A percentile compares a stretch with the other conserved stretches of the same genome.
phyloP scores from a whole-genome alignment of 2,797 vertebrate genomes.

The Rhinophrynus dorsalis region DNA sequence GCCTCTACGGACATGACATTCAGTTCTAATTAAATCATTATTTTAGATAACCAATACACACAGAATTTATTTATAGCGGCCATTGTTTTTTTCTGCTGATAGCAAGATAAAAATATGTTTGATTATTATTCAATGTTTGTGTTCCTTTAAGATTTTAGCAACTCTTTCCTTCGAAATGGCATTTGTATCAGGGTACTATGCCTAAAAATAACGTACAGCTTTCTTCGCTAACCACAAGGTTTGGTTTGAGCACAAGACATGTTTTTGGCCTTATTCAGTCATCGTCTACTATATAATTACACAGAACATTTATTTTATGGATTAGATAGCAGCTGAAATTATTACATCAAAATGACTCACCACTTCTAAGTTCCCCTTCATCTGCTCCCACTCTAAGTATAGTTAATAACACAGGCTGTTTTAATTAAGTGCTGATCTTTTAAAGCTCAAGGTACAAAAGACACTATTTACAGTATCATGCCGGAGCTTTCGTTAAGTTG shows the following conservation, averaged over 20 bases:
- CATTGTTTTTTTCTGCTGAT: too few species aligned
- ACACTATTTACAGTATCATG: constrained; percentile 25
- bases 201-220: too few species aligned
- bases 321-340: constrained; percentile 38
- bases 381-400: constrained; percentile 12
- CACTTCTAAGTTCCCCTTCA: constrained; percentile 12
- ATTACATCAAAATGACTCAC: constrained; percentile 28
- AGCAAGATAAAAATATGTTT: too few species aligned
- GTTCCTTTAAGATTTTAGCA: too few species aligned
- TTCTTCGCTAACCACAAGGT: not conserved
- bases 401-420: constrained; percentile 26
- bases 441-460: constrained; percentile 6
- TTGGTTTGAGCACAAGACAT: not conserved
- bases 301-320: not conserved
- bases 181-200: too few species aligned
- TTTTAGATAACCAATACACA: too few species aligned
- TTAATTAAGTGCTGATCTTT: constrained; percentile 25
- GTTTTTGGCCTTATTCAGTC: constrained; percentile 19
- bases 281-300: constrained; percentile 21
- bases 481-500: not conserved
- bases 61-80: too few species aligned
- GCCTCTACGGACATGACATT: too few species aligned
- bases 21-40: too few species aligned
- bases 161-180: too few species aligned
- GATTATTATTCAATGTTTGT: too few species aligned